Evolutionary conservation across 2,797 vertebrate genomes (phyloP).

Genomic region (Phoxinus dragarum): DNA sequence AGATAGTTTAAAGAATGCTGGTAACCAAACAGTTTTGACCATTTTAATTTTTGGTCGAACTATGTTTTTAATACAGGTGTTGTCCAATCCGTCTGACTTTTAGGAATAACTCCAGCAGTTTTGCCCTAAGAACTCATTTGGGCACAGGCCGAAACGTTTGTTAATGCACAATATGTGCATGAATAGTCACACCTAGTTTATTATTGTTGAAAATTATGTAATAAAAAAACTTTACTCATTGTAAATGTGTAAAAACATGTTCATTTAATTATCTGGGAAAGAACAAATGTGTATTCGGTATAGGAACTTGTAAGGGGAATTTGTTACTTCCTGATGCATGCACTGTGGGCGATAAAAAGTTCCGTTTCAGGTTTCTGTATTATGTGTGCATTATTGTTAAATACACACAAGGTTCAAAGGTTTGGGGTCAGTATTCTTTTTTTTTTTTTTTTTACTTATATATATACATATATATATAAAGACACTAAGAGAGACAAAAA

Average conservation of each 20-base stretch:
- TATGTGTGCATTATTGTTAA: background rate
- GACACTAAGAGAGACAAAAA: background rate
- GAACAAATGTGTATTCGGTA: background rate
- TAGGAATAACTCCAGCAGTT: conserved; percentile 5
- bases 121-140: background rate
- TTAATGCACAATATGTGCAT: background rate
- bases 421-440: too few species aligned
- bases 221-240: background rate
- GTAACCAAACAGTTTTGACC: background rate
- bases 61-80: background rate
- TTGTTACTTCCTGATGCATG: conserved; percentile 24
- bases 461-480: too few species aligned
- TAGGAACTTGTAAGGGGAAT: conserved; percentile 18
- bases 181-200: background rate
- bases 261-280: conserved; percentile 9
- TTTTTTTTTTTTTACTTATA: too few species aligned
- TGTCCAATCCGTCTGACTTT: background rate
- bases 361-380: background rate
- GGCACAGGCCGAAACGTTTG: background rate
- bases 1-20: background rate
- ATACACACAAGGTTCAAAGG: too few species aligned
- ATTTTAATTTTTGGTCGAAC: background rate
- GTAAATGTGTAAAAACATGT: background rate
- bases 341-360: background rate
- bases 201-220: conserved; percentile 6